Base-by-base conservation (phyloP, 1,140 invertebrate genomes). In the Listronotus bonariensis region DNA sequence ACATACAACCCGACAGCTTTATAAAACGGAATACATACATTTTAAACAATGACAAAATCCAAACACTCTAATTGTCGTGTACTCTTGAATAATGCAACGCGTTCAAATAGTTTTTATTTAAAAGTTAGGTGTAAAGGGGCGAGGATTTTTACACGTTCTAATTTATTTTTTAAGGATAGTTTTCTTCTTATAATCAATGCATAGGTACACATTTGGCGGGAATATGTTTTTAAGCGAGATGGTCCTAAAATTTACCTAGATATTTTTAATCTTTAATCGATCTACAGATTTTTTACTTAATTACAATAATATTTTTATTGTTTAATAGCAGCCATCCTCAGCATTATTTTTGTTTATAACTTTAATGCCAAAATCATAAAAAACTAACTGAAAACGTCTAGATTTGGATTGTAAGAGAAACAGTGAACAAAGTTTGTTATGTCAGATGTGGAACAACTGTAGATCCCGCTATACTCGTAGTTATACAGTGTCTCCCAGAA, bases 161-260 rank as follows among this genome's bases (percentile, higher is more conserved):
- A 52, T 32, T 48, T 58, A 57, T 42, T 34, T 48, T 17, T 15
- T 10, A 58, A 48, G 46, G 42, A 43, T 40, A 55, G 43, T 54
- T 49, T 63, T 43, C 55, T 20, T 54, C 14, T 42, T 42, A 63
- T 54, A 10, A 18, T 31, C 15, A 18, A 57, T 57, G 52, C 42
- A 15, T 63, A 63, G 51, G 60, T 63, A 54, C 60, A 18, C 15
- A n/a, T 40, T 54, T 63, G 60, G 52, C 40, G 53, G 60, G 60
- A 55, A 63, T 63, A 52, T n/a, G 59, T 62, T 63, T 11, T 18
- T 41, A 63, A 63, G 60, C 60, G 54, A 55, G 40, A 63, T 63
- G 60, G 60, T 63, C 60, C 60, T 63, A 63, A 54, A 12, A 63
- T 55, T 63, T 46, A 36, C 53, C 53, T 63, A 63, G 51, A 63